Evolutionary conservation across 2,888 invertebrate species (phyloP).

Genomic region (Cynaeus angustus): DNA sequence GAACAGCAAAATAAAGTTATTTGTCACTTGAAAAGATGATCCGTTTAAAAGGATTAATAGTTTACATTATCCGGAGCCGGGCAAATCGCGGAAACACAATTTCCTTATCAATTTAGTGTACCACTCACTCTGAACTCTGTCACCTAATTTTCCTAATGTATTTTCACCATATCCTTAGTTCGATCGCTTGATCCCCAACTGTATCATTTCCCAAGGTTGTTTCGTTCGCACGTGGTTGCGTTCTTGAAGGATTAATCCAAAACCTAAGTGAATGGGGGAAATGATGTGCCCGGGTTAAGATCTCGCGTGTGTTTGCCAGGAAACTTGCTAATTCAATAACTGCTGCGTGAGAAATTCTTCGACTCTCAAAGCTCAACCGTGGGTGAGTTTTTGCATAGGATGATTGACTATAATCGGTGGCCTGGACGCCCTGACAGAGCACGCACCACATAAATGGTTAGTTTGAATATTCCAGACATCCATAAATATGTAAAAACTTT

Average conservation of each 20-base stretch:
- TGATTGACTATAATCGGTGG: constrained; percentile 23
- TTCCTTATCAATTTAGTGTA: constrained; percentile 43
- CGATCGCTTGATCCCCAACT: constrained; percentile 44
- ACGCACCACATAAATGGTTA: constrained; percentile 22
- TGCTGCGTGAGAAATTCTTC: constrained; percentile 42
- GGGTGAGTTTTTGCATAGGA: constrained; percentile 24
- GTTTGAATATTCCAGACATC: constrained; percentile 15
- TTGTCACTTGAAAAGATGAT: constrained; percentile 1
- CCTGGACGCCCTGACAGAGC: constrained; percentile 17
- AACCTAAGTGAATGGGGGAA: constrained; percentile 42
- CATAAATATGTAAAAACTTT: constrained; percentile 19
- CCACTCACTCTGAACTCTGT: constrained; percentile 43
- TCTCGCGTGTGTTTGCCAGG: constrained; percentile 42
- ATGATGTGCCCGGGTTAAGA: constrained; percentile 33
- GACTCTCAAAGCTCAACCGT: constrained; percentile 31
- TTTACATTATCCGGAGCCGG: constrained; percentile 1
- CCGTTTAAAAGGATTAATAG: constrained; percentile 15
- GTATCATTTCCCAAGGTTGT: constrained; percentile 50
- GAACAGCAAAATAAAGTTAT: background rate
- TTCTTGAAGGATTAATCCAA: constrained; percentile 48
- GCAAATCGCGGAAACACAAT: constrained; percentile 29
- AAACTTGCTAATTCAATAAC: constrained; percentile 48
- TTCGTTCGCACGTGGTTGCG: constrained; percentile 48
- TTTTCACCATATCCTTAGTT: constrained; percentile 44
- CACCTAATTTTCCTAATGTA: constrained; percentile 51